phyloP scores from a whole-genome alignment of 2,888 invertebrate genomes.

The Lutraria lutraria region DNA sequence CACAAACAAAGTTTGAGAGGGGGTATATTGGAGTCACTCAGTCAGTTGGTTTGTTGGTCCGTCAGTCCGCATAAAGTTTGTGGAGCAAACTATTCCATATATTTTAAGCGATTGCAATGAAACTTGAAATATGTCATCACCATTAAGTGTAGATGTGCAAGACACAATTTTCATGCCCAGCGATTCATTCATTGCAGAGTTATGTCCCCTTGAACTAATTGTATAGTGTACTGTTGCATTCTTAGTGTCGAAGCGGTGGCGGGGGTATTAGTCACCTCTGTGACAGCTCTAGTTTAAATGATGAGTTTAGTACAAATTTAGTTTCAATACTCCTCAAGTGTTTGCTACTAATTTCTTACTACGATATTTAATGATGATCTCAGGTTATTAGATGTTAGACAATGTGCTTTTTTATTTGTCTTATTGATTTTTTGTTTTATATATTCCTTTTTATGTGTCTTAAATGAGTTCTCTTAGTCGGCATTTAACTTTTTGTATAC shows the following conservation, averaged over 20 bases:
- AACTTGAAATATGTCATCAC: too few relatives aligned
- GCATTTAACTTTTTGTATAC: background rate
- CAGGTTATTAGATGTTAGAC: background rate
- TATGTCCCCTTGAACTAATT: too few relatives aligned
- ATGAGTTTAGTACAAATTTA: background rate
- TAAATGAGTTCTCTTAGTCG: background rate
- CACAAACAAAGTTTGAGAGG: too few relatives aligned
- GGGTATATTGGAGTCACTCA: too few relatives aligned
- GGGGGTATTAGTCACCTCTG: too few relatives aligned
- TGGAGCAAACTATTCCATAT: background rate
- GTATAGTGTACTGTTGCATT: too few relatives aligned
- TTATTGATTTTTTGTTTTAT: background rate
- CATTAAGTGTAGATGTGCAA: too few relatives aligned
- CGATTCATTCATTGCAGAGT: too few relatives aligned
- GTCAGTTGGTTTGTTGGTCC: too few relatives aligned
- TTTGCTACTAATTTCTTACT: background rate
- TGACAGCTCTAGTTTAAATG: too few relatives aligned
- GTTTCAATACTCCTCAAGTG: background rate
- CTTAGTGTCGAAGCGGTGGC: too few relatives aligned
- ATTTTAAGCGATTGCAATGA: background rate
- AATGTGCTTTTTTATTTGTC: background rate
- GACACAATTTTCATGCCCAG: too few relatives aligned
- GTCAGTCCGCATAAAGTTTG: background rate
- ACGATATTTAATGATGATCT: constrained; percentile 3
- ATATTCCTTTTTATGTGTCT: background rate